A percentile compares a stretch with the other conserved stretches of the same genome.
Evolutionary conservation across 2,888 invertebrate genomes (phyloP).

Genomic region (Stomorhina lunata): DNA sequence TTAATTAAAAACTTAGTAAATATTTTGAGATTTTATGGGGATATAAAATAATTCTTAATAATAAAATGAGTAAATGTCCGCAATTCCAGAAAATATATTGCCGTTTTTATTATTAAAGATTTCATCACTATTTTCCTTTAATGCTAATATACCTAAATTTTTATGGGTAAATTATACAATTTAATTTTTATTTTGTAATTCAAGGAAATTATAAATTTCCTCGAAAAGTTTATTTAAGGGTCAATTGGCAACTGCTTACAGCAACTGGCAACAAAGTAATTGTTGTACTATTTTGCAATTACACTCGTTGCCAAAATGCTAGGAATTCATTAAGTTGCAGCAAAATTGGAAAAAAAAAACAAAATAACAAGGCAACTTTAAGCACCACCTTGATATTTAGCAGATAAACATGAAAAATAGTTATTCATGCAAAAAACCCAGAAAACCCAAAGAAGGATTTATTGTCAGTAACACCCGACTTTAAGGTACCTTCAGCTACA

Average conservation of each 20-base stretch:
- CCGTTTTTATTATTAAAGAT: too few relatives aligned
- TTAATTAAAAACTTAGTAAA: too few relatives aligned
- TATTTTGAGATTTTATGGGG: too few relatives aligned
- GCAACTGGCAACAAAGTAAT: background rate
- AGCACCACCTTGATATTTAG: conserved; percentile 12
- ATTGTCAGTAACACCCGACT: too few relatives aligned
- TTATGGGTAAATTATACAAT: background rate
- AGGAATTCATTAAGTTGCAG: conserved; percentile 27
- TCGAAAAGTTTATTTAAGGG: conserved; percentile 29
- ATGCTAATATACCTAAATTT: too few relatives aligned
- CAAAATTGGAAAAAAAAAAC: background rate
- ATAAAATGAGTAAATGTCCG: too few relatives aligned
- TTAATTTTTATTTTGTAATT: background rate
- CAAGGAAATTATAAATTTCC: background rate
- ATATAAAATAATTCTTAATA: too few relatives aligned
- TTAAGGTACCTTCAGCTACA: too few relatives aligned
- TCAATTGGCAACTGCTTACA: conserved; percentile 19
- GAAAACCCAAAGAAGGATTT: too few relatives aligned
- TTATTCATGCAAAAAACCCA: background rate
- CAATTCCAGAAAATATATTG: too few relatives aligned
- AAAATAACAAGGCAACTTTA: background rate
- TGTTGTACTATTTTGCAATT: conserved; percentile 17
- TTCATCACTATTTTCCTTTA: too few relatives aligned
- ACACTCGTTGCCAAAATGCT: conserved; percentile 31
- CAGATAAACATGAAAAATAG: conserved; percentile 34